Evolutionary conservation across 2,797 vertebrate genomes (phyloP), one percentile per base, ranked within the genome.

Genomic region (Alcedo atthis): DNA sequence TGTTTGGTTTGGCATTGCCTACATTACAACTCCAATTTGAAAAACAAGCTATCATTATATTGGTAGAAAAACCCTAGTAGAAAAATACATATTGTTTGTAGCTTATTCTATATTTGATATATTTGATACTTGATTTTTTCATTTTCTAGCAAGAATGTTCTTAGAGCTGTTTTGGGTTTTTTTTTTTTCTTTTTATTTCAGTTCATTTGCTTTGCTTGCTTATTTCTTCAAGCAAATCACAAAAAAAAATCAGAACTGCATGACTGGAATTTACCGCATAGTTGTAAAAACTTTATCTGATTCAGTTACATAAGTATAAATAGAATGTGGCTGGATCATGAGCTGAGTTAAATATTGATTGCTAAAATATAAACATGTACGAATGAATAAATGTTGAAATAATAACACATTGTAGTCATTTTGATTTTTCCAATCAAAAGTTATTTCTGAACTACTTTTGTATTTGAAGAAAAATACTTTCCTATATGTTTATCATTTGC

Each of bases 1-100:
- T 89, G 46, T 81, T 95, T 92, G 54, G 37, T 81, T 94, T 95
- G 93, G 89, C 92, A 77, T 19, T 83, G 62, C 43, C 61, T 86
- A 67, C 26, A 28, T 25, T 89, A 66, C 79, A 94, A 81, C 46
- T 78, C 42, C 17, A 62, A 40, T 89, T 92, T 82, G 83, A 82
- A 94, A 85, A 94, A 80, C 57, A 92, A 85, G 26, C 49, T 78
- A 30, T 68, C 69, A 92, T 93, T 91, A 75, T 79, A 73, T 10
- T 48, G 28, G 63, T 70, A 81, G 66, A 17, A 83, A 83, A 91
- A 63, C 4, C 14, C 33, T 53, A 68, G 35, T 10, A 81, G 48
- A 71, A 74, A 69, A 49, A 61, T 22, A 22, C 2, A 3, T 80
- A 68, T 85, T 68, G 4, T 61, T 87, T 81, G 6, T 81, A 90